Evolutionary conservation across 53 echinoderm and acorn worm genomes (phyloP), one percentile per base, ranked within the genome.

Genomic region (Echinarachnius parma): DNA sequence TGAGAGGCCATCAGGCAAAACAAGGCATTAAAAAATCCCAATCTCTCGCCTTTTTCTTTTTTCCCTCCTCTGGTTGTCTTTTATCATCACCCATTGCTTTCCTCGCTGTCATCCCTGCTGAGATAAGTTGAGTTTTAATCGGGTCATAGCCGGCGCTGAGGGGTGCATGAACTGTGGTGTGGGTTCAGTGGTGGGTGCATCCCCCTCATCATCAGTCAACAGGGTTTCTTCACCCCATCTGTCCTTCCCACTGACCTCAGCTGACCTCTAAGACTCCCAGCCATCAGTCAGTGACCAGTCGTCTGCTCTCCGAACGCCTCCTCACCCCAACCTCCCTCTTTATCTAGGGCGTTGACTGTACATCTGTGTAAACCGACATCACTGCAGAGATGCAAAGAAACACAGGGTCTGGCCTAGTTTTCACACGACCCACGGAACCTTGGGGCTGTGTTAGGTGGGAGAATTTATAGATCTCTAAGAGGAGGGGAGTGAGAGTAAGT

Each of bases 171-270:
- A 72, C 74, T 28, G 27, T 22, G 34, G 24, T 24, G 4, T 28
- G 16, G 74, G 74, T 72, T 72, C 74, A 56, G 9, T 9, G 37
- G 27, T 22, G 28, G 74, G 74, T 72, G 74, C 55, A 44, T 26
- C 0, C 54, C 28, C 35, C 34, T 42, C 34, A 16, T 35, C 56
- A 54, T 72, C 74, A 72, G 74, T 72, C 74, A 72, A 44, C 74
- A 56, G 74, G 74, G 74, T 72, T 72, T 72, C 57, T 72, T 72
- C 74, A 72, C 56, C 74, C 74, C 42, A 57, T 56, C 69, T 56
- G 42, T 72, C 57, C 74, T 56, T 25, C 25, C 42, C 37, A 26
- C 25, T 72, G 74, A 72, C 74, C 74, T 72, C 57, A 25, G 44
- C 24, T 36, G 74, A 72, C 74, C 74, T 18, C 74, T 39, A 3